A percentile compares a stretch with the other conserved stretches of the same genome.
These are phyloP conservation scores for Loriculus beryllinus DNA, from an alignment of 2,797 vertebrate species.

Conservation along the genomic window DNA sequence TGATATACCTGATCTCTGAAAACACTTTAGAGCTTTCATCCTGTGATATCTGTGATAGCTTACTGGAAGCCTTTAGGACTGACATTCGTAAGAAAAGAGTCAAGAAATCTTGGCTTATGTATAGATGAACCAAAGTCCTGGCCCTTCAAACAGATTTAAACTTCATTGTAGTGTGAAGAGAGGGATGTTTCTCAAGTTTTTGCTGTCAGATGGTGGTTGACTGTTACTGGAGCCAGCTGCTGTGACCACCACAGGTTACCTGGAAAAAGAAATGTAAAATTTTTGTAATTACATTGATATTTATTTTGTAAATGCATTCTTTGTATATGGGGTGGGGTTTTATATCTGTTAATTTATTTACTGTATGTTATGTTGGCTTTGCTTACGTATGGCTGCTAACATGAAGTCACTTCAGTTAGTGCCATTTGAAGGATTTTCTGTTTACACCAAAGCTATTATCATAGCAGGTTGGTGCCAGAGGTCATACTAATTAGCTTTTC, in stretches of 20 bases:
- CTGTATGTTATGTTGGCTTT: background rate
- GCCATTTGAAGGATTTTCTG: background rate
- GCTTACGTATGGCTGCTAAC: background rate
- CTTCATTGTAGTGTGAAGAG: background rate
- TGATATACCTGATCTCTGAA: background rate
- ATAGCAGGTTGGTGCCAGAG: background rate
- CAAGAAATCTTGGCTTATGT: background rate
- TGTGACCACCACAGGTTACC: background rate
- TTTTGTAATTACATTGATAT: background rate
- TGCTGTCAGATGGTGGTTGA: background rate
- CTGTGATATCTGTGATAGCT: background rate
- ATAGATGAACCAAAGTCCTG: background rate
- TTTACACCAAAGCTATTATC: background rate
- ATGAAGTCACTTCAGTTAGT: background rate
- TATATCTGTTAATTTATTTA: background rate
- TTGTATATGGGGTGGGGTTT: fast-evolving
- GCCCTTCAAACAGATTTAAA: background rate
- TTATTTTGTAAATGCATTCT: background rate
- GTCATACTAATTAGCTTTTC: background rate
- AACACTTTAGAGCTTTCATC: background rate
- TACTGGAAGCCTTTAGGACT: background rate
- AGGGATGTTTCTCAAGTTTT: background rate
- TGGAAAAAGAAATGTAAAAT: background rate
- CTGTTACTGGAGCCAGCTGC: background rate
- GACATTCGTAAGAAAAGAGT: background rate